A percentile compares a stretch with the other conserved stretches of the same genome.
These are phyloP conservation scores for Antheraea mylitta DNA, from an alignment of 1,140 invertebrate genomes.

Conservation along the genomic window DNA sequence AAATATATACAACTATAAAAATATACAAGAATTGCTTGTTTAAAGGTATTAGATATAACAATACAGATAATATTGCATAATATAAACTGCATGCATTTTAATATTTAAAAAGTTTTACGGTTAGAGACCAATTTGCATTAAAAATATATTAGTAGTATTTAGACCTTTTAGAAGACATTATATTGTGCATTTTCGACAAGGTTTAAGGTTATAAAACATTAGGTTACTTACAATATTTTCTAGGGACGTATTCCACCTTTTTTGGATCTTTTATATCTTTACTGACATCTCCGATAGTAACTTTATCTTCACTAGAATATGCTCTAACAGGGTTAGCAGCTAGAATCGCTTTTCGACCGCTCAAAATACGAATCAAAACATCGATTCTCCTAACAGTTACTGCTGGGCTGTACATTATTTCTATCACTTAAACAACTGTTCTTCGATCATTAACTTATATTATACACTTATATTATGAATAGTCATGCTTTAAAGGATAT, in stretches of 20 bases:
- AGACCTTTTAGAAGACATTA: neutral
- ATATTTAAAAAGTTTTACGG: no score
- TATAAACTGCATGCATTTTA: no score
- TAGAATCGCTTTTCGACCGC: constrained; percentile 55
- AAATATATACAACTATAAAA: no score
- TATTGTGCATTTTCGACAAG: neutral
- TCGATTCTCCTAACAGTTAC: constrained; percentile 67
- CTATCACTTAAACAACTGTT: constrained; percentile 19
- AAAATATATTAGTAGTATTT: neutral
- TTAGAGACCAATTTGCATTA: no score
- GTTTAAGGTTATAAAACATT: constrained; percentile 35
- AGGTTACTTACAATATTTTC: constrained; percentile 87
- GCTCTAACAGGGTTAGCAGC: constrained; percentile 58
- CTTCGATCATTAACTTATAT: neutral
- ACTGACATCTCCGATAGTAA: constrained; percentile 88
- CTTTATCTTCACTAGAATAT: constrained; percentile 74
- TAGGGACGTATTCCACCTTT: constrained; percentile 89
- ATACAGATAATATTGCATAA: no score
- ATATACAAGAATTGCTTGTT: no score
- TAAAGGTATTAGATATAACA: no score
- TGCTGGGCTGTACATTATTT: constrained; percentile 59
- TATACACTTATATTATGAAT: neutral
- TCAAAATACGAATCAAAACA: constrained; percentile 72
- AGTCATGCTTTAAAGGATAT: constrained; percentile 3
- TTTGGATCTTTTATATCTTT: constrained; percentile 83